Evolutionary conservation across 2,888 invertebrate species (phyloP).

Genomic region (Agrotis puta): DNA sequence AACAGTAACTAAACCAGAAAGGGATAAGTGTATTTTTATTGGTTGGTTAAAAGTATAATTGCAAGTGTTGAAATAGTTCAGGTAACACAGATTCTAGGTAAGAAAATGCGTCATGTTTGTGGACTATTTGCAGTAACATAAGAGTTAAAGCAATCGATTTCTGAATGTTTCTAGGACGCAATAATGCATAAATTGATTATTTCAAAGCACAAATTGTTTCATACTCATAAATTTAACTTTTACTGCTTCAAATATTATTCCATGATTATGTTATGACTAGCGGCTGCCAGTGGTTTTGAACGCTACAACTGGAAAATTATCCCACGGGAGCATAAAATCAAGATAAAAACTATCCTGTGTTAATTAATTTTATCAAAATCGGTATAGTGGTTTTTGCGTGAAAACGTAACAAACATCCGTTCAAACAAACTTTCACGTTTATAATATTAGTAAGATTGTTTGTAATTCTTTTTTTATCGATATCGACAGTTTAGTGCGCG

Average conservation of each 20-base stretch:
- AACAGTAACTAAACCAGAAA: neutral
- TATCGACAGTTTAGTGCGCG: slow-evolving; percentile 62
- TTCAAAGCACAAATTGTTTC: slow-evolving; percentile 33
- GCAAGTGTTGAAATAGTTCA: neutral
- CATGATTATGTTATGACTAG: slow-evolving; percentile 28
- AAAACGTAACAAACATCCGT: too few relatives aligned
- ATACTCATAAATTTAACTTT: slow-evolving; percentile 40
- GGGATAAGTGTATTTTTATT: neutral
- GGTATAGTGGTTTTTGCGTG: too few relatives aligned
- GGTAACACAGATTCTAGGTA: neutral
- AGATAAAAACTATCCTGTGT: too few relatives aligned
- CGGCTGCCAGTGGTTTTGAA: too few relatives aligned
- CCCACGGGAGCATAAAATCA: too few relatives aligned
- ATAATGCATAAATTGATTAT: slow-evolving; percentile 47
- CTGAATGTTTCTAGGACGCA: slow-evolving; percentile 39
- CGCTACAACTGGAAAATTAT: too few relatives aligned
- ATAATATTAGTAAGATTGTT: too few relatives aligned
- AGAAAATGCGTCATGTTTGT: neutral
- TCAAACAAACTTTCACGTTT: too few relatives aligned
- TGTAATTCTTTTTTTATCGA: slow-evolving; percentile 63
- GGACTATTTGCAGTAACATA: slow-evolving; percentile 6
- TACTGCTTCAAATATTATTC: slow-evolving; percentile 23
- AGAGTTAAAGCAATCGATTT: slow-evolving; percentile 45
- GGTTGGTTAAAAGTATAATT: neutral
- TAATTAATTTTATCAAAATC: too few relatives aligned